Conservation (phyloP, 2,113 vertebrate genomes). For the Hucho hucho region DNA sequence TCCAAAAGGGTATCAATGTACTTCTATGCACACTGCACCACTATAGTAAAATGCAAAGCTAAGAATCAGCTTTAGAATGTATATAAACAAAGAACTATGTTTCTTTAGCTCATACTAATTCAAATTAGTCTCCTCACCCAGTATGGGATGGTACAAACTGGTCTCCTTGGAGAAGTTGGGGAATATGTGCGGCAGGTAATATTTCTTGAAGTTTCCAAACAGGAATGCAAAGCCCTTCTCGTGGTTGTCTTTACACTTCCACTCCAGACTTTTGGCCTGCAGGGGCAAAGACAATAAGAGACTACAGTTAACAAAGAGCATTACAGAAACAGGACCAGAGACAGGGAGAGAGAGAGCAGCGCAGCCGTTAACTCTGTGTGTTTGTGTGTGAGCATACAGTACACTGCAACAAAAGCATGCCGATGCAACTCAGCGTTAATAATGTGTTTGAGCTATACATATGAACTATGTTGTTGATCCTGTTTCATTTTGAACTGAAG, state of each 20-base stretch:
- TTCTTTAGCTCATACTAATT: no score
- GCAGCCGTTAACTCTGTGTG: neutral
- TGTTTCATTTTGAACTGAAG: no score
- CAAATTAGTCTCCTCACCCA: constrained; percentile 77
- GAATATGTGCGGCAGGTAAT: constrained; percentile 97
- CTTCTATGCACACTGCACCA: no score
- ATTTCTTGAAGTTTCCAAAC: constrained; percentile 97
- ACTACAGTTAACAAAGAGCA: no score
- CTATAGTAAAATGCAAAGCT: no score
- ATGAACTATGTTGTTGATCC: no score
- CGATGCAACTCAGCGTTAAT: no score
- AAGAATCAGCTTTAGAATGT: no score
- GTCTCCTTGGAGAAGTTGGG: constrained; percentile 96
- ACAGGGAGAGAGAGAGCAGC: constrained; percentile 18
- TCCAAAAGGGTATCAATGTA: no score
- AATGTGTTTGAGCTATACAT: no score
- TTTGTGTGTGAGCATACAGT: neutral
- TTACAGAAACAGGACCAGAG: neutral
- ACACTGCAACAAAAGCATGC: no score
- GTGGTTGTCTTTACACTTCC: constrained; percentile 98
- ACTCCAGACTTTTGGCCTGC: constrained; percentile 97
- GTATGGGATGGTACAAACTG: constrained; percentile 92
- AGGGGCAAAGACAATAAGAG: constrained; percentile 34
- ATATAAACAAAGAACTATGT: no score
- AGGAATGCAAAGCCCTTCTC: constrained; percentile 98